phyloP scores from a whole-genome alignment of 2,113 vertebrate species.

The Typhlomys cinereus region DNA sequence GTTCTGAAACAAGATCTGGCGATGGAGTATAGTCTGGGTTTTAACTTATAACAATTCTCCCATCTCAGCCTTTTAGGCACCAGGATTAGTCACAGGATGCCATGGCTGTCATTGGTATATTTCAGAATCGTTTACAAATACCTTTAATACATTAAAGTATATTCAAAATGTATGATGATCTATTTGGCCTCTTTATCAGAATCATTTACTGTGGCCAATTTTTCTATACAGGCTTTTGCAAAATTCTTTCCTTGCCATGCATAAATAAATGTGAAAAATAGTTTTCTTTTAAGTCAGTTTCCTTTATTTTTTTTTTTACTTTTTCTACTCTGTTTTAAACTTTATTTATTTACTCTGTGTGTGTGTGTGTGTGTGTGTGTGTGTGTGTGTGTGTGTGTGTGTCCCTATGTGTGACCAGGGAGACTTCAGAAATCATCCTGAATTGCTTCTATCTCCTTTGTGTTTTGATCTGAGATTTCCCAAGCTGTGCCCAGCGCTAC shows the following conservation, averaged over 20 bases:
- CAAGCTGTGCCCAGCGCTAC: too few species aligned
- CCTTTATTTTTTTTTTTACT: background rate
- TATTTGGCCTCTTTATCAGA: background rate
- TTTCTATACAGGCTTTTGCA: background rate
- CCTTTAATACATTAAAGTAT: background rate
- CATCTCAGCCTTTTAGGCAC: background rate
- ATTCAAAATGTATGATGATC: background rate
- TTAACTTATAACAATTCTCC: too few species aligned
- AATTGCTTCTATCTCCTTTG: too few species aligned
- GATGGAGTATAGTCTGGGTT: too few species aligned
- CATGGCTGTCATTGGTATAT: background rate
- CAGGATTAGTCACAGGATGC: too few species aligned
- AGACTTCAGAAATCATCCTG: too few species aligned
- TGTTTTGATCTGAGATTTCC: too few species aligned
- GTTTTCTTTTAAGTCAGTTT: too few species aligned
- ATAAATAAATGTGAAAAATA: background rate
- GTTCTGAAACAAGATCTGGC: background rate
- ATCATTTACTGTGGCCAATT: background rate
- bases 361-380: background rate
- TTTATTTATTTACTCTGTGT: background rate
- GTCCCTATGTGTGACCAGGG: background rate
- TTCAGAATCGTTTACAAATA: too few species aligned
- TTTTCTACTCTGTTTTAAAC: too few species aligned
- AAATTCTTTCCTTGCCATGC: background rate
- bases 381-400: background rate